Evolutionary conservation across 2,888 invertebrate species (phyloP), one percentile per base, ranked within the genome.

Genomic region (Crematogaster levior): DNA sequence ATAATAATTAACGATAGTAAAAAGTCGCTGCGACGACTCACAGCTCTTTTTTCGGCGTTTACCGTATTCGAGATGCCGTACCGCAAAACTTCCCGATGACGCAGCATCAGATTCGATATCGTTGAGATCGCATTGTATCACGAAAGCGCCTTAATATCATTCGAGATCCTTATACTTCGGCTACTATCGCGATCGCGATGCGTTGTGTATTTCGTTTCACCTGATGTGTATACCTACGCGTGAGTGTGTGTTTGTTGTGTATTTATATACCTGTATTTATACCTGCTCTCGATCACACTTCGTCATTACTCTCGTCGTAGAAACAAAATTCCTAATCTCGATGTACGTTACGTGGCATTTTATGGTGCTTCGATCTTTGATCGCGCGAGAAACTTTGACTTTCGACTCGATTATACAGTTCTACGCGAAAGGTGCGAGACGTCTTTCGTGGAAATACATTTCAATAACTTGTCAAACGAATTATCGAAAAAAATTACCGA

Each of bases 81-180:
- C n/a, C 37, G 65, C 61, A 48, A 75, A 75, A 65, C 24, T 65
- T 37, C 24, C 34, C 37, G 48, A 37, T 74, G 34, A 46, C 43
- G 73, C 73, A 61, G 61, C 61, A 61, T 74, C 61, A 63, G 73
- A 61, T 61, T 73, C 30, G 53, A 60, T 30, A 65, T 77, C 70
- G 40, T 77, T 48, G 40, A 40, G 40, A 68, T 68, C 30, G 48
- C 37, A 24, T 65, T 24, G 66, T n/a, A n/a, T 75, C 66, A 66
- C 68, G 30, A 75, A 63, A 66, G 15, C 68, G 37, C n/a, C n/a
- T 53, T 61, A 63, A 77, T 77, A 77, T 77, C 68, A 68, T 40
- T 77, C 70, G 40, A 51, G 37, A 66, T 51, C 75, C 48, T 65
- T 75, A 46, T 60, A 61, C 40, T 51, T 75, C 51, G 51, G 27